phyloP scores from a whole-genome alignment of 2,797 vertebrate genomes.

The Neopelma chrysocephalum region DNA sequence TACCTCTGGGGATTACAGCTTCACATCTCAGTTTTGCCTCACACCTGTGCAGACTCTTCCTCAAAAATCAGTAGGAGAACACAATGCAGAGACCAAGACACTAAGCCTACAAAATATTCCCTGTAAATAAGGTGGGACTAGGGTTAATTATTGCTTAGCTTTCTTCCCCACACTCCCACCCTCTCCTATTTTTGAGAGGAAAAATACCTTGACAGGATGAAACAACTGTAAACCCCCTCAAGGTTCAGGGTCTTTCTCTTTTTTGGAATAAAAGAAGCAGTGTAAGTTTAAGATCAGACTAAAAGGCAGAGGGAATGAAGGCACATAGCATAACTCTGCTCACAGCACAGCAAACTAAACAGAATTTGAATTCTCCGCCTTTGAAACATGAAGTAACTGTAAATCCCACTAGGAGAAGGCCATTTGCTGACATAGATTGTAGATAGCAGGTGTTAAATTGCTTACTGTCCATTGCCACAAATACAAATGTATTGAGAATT shows the following conservation, averaged over 20 bases:
- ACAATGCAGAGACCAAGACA: background rate
- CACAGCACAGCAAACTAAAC: background rate
- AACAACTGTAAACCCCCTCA: background rate
- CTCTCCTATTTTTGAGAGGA: background rate
- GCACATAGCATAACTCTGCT: background rate
- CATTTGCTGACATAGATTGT: background rate
- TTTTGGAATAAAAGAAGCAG: background rate
- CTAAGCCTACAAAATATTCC: background rate
- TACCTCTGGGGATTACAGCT: background rate
- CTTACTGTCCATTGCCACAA: background rate
- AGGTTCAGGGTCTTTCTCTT: background rate
- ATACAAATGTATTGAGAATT: constrained; percentile 12
- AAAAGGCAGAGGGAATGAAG: background rate
- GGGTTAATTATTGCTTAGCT: background rate
- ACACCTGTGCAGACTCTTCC: background rate
- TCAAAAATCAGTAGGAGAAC: background rate
- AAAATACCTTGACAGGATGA: background rate
- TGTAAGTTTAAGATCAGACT: background rate
- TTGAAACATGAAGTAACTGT: background rate
- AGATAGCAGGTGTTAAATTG: constrained; percentile 3
- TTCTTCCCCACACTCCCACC: background rate
- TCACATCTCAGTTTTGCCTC: background rate
- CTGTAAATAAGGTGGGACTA: background rate
- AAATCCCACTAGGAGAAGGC: background rate
- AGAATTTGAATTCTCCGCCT: constrained; percentile 23